Evolutionary conservation across 2,113 vertebrate species (phyloP), one percentile per base, ranked within the genome.

Genomic region (Apistogramma diplotaenia): DNA sequence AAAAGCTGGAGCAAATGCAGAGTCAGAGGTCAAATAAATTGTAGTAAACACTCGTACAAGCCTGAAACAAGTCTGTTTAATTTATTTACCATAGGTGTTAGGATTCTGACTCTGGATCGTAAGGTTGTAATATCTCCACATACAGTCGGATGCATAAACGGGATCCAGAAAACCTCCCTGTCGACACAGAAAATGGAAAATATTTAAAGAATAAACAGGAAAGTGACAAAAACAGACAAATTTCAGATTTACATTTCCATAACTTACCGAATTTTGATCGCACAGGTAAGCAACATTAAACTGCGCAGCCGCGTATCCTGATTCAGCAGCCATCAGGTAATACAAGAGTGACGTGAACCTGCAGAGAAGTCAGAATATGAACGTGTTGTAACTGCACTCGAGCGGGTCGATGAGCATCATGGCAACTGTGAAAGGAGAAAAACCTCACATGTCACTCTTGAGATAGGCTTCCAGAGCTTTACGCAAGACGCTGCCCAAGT

Each of bases 201-300:
- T n/a, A n/a, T n/a, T n/a, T n/a, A n/a, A n/a, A n/a, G n/a, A n/a
- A 46, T 27, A 40, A 81, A 59, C 12, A 43, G 35, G 2, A 19
- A 37, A n/a, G 62, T n/a, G 29, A 56, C 3, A 16, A 13, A 27
- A 35, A 58, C 2, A 67, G 18, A 35, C 8, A 35, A n/a, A n/a
- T 21, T 27, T 35, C 12, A 70, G 40, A 49, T 29, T 46, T 49
- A 33, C 4, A 40, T 56, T 27, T 65, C 8, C 40, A 29, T 10
- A 35, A 92, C 95, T 94, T 89, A 96, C 96, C 4, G 55, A n/a
- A 61, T 94, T 93, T 46, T 94, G 91, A 40, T 96, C 95, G 67
- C 95, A 96, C 16, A 96, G 74, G 87, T 94, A 96, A 0, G 94
- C 96, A 13, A 89, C 85, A 27, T 96, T 96, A 83, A 96, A 96